A percentile compares a stretch with the other conserved stretches of the same genome.
phyloP scores from a whole-genome alignment of 1,140 invertebrate genomes.

The Megalonaias nervosa region DNA sequence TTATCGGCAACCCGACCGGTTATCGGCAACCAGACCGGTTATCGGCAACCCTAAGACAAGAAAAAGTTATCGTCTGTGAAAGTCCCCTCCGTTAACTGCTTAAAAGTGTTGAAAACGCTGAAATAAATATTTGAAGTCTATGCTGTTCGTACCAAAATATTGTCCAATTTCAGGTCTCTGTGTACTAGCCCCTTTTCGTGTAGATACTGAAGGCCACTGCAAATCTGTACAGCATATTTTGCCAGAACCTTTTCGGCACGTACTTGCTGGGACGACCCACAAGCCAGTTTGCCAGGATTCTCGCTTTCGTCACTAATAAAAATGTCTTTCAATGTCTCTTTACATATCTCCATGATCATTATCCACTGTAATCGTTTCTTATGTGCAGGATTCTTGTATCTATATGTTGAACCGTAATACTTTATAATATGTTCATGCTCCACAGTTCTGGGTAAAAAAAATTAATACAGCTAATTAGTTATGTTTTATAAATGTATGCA shows the following conservation, averaged over 20 bases:
- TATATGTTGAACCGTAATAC: constrained; percentile 52
- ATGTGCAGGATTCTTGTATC: constrained; percentile 15
- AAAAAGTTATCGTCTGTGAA: neutral
- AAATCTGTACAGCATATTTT: constrained; percentile 47
- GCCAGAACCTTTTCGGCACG: constrained; percentile 46
- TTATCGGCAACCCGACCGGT: neutral
- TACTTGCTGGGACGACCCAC: constrained; percentile 20
- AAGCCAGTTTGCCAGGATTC: constrained; percentile 29
- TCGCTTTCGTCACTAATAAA: constrained; percentile 37
- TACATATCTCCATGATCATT: constrained; percentile 63
- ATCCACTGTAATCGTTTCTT: constrained; percentile 48
- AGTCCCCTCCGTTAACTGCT: neutral
- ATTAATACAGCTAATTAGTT: too few relatives aligned
- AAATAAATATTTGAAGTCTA: neutral
- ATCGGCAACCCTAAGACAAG: neutral
- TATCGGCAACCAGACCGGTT: too few relatives aligned
- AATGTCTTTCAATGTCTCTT: constrained; percentile 49
- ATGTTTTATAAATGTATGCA: too few relatives aligned
- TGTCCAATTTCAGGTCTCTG: constrained; percentile 66
- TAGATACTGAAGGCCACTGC: constrained; percentile 53
- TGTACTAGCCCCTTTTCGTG: constrained; percentile 61
- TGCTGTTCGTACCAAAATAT: constrained; percentile 58
- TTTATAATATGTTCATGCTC: constrained; percentile 51
- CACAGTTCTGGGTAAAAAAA: constrained; percentile 27
- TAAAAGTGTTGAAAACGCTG: neutral